Evolutionary conservation across 2,113 vertebrate species (phyloP), one percentile per base, ranked within the genome.

Genomic region (Dicrurus megarhynchus): DNA sequence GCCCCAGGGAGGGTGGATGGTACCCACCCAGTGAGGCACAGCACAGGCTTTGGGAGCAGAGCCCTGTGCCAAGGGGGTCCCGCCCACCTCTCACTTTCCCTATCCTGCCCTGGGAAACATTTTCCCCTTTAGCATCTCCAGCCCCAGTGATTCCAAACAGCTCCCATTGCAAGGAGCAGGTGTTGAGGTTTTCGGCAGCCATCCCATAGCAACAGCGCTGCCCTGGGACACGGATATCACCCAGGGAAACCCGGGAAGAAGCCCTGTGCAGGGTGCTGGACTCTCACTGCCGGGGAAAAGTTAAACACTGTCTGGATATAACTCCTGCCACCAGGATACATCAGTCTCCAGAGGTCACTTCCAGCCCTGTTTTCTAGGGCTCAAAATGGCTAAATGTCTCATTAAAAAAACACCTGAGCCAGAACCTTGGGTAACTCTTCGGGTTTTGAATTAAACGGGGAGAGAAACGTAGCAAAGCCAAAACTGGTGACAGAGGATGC

Each of bases 91-190:
- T 57, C 30, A 4, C 28, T 27, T 64, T 50, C 55, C 17, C 18
- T 44, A 0, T 39, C 50, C 21, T 71, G 17, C 71, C 68, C 61
- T 69, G 18, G 13, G 22, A 61, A 63, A 41, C 1, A 1, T 60
- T 75, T 52, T 68, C 5, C 20, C 56, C 42, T 55, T 55, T 3
- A 50, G 26, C 35, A 30, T 33, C 35, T 70, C 44, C 21, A 11
- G 33, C 44, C 61, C 10, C 3, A 2, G 35, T 6, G 35, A 20
- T 52, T 57, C 56, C 79, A 82, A 50, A 35, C 33, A 63, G 23
- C 22, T 78, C 39, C 16, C 12, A 1, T 1, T 4, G 11, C n/a
- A 57, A 57, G 80, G 12, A 52, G 39, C 1, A 2, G 17, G 17
- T 8, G 3, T 1, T 23, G 79, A 24, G 73, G 13, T 1, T 74